phyloP scores from a whole-genome alignment of 1,140 invertebrate species.

The Aleiodes sp. region DNA sequence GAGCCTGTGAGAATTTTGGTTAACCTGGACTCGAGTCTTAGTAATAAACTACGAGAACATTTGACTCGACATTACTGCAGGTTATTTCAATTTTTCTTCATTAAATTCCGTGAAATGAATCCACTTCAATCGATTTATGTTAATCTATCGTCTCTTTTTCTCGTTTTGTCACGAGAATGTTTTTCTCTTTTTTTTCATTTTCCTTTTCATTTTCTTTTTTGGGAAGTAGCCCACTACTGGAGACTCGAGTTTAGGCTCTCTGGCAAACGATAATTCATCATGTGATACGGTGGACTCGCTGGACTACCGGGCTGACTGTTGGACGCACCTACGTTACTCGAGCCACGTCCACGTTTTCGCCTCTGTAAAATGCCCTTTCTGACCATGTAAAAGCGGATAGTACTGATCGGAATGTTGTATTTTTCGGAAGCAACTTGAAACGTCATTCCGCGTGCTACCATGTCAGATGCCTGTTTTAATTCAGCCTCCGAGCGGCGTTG shows the following conservation, averaged over 20 bases:
- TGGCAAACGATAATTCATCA: slow-evolving; percentile 77
- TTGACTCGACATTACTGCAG: neutral
- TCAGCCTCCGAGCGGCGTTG: slow-evolving; percentile 78
- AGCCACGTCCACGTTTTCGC: slow-evolving; percentile 74
- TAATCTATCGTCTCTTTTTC: slow-evolving; percentile 20
- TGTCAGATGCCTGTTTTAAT: slow-evolving; percentile 79
- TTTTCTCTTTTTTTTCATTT: slow-evolving; percentile 23
- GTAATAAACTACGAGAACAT: neutral
- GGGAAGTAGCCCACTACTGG: slow-evolving; percentile 55
- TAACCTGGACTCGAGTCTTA: slow-evolving; percentile 29
- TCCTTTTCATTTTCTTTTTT: slow-evolving; percentile 25
- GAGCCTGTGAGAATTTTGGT: slow-evolving; percentile 27
- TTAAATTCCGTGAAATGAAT: neutral
- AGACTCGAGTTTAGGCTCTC: slow-evolving; percentile 67
- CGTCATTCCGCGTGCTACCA: slow-evolving; percentile 80
- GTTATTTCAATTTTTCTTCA: neutral
- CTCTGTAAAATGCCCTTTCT: slow-evolving; percentile 80
- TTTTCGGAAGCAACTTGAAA: slow-evolving; percentile 85
- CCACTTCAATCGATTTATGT: neutral
- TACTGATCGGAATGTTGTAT: slow-evolving; percentile 86
- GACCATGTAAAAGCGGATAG: slow-evolving; percentile 85
- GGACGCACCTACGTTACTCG: slow-evolving; percentile 52
- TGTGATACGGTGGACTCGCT: slow-evolving; percentile 75
- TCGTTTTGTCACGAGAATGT: slow-evolving; percentile 7
- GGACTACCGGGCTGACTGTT: slow-evolving; percentile 68